A percentile compares a stretch with the other conserved stretches of the same genome.
phyloP scores from a whole-genome alignment of 1,140 invertebrate genomes.

The Bombus waltoni region DNA sequence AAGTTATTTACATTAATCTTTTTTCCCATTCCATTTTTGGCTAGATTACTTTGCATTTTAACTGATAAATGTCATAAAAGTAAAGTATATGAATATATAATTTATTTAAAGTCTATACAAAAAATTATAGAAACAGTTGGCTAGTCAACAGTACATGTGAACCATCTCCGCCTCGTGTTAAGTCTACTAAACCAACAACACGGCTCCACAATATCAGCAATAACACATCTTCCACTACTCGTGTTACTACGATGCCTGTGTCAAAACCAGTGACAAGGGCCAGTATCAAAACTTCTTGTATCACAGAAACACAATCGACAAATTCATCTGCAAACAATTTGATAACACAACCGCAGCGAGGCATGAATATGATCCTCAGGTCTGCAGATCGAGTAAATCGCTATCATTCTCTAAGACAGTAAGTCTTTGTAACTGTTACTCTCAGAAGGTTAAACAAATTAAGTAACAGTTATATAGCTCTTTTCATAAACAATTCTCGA shows the following conservation, averaged over 20 bases:
- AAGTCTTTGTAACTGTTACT: conserved; percentile 73
- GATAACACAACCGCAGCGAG: conserved; percentile 69
- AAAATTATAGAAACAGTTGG: conserved; percentile 77
- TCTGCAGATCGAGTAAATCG: conserved; percentile 79
- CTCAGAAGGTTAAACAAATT: conserved; percentile 26
- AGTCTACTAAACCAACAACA: conserved; percentile 73
- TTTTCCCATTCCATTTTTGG: background rate
- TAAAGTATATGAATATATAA: background rate
- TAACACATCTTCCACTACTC: conserved; percentile 64
- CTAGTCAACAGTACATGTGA: conserved; percentile 75
- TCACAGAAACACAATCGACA: conserved; percentile 69
- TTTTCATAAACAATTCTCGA: conserved; percentile 30
- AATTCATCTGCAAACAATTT: conserved; percentile 74
- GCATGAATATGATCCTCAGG: conserved; percentile 79
- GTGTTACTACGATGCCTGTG: conserved; percentile 63
- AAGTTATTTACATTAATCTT: background rate
- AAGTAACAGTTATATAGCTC: conserved; percentile 56
- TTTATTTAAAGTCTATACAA: conserved; percentile 29
- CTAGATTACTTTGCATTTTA: background rate
- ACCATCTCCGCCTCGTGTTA: conserved; percentile 73
- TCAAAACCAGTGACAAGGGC: conserved; percentile 78
- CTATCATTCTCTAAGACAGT: conserved; percentile 80
- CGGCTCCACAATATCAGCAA: conserved; percentile 70
- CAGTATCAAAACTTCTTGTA: conserved; percentile 71
- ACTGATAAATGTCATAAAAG: background rate